These are phyloP conservation scores for Sycophila sp. DNA, from an alignment of 1,140 invertebrate species.

Conservation along the genomic window DNA sequence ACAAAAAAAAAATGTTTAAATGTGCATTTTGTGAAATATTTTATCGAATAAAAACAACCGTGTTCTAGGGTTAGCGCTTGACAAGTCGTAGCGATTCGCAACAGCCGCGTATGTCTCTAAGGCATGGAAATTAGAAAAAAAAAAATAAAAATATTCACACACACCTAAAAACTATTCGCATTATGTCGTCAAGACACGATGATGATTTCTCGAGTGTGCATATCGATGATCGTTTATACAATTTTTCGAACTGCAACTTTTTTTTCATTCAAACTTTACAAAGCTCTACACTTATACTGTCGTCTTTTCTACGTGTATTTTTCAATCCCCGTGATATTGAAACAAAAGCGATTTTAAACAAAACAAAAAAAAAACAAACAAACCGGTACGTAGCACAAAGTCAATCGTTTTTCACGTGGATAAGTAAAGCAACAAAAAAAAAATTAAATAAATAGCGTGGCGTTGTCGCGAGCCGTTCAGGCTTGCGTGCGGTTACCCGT, in stretches of 20 bases:
- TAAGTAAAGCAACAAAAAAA: too few relatives aligned
- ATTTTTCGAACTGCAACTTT: too few relatives aligned
- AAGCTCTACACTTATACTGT: too few relatives aligned
- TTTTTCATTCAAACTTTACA: too few relatives aligned
- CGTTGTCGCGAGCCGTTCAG: too few relatives aligned
- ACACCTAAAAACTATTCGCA: too few relatives aligned
- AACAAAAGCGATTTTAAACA: neutral
- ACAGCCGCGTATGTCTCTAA: neutral
- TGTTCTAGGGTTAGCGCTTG: constrained; percentile 1
- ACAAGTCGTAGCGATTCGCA: neutral
- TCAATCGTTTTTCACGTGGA: neutral
- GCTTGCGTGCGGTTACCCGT: neutral
- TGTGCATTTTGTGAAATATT: constrained; percentile 26
- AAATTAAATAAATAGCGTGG: too few relatives aligned
- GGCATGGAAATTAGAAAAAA: neutral
- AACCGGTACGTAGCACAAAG: too few relatives aligned
- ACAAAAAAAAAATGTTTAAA: constrained; percentile 13
- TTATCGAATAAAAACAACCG: constrained; percentile 1
- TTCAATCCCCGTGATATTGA: neutral
- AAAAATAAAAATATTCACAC: neutral
- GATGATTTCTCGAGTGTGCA: too few relatives aligned
- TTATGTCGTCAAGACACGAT: too few relatives aligned
- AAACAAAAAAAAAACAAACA: too few relatives aligned
- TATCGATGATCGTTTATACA: too few relatives aligned
- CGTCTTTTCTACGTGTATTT: neutral